Conservation (phyloP, 2,113 vertebrate species). For the Dipodomys spectabilis region DNA sequence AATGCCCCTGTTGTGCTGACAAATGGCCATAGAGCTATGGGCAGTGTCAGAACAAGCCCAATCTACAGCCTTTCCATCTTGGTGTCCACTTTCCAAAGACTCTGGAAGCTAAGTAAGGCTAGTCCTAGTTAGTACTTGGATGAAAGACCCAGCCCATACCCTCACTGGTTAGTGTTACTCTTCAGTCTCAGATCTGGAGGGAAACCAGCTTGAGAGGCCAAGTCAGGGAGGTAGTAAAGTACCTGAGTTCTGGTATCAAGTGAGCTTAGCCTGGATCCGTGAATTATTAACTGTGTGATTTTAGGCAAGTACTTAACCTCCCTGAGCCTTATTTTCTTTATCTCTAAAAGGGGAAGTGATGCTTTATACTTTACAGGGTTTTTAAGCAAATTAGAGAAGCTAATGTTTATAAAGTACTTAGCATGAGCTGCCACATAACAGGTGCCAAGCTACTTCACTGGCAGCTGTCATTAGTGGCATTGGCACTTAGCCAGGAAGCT, state of each 20-base stretch:
- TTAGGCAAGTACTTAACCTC: conserved; percentile 14
- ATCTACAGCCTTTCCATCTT: neutral
- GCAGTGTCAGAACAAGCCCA: neutral
- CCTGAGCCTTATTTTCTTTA: conserved; percentile 22
- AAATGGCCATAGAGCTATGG: neutral
- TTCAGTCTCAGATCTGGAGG: neutral
- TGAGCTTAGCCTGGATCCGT: neutral
- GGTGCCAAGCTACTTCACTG: neutral
- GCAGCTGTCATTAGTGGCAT: neutral
- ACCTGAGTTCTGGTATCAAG: neutral
- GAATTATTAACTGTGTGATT: neutral
- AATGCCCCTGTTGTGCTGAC: neutral
- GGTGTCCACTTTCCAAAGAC: too few species aligned
- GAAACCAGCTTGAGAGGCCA: neutral
- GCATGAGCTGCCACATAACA: neutral
- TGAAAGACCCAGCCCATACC: neutral
- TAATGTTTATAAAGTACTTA: neutral
- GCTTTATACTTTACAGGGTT: neutral
- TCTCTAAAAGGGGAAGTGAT: neutral
- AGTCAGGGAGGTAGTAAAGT: neutral
- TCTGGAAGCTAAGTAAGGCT: neutral
- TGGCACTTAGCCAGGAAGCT: neutral
- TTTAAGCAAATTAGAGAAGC: neutral
- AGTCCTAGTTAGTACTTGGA: neutral
- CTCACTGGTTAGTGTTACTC: neutral